phyloP scores from a whole-genome alignment of 1,140 invertebrate species.

The Heliconius himera region DNA sequence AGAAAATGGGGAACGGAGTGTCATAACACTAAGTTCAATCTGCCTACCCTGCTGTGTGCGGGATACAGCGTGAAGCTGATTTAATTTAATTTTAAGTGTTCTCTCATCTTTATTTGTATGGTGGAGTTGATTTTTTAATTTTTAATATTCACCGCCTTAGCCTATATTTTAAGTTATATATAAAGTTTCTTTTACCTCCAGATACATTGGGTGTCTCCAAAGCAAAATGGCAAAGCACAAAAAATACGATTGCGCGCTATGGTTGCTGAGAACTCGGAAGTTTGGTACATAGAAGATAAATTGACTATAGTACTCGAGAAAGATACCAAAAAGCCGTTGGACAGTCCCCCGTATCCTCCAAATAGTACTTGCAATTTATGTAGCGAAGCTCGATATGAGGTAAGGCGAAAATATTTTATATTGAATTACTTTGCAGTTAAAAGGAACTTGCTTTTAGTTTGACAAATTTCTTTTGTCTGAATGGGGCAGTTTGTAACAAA shows the following conservation, averaged over 20 bases:
- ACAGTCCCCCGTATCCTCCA: conserved; percentile 53
- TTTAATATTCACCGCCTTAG: no score
- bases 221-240: conserved; percentile 49
- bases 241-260: conserved; percentile 64
- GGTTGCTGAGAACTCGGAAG: conserved; percentile 69
- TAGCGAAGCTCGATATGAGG: conserved; percentile 75
- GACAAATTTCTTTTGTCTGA: no score
- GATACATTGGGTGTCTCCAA: conserved; percentile 75
- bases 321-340: conserved; percentile 54
- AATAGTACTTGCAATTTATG: conserved; percentile 57
- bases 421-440: not conserved
- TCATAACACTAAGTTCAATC: no score
- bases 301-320: conserved; percentile 60
- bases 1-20: no score
- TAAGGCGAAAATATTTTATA: conserved; percentile 33
- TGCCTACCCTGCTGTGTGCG: no score
- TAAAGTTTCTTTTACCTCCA: conserved; percentile 27
- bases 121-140: no score
- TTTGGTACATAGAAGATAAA: conserved; percentile 60
- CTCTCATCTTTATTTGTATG: no score
- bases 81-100: no score
- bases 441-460: not conserved
- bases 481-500: no score
- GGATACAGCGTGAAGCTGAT: no score
- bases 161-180: not conserved